These are phyloP conservation scores for Helicoverpa zea DNA, from an alignment of 1,140 invertebrate genomes.

Conservation along the genomic window DNA sequence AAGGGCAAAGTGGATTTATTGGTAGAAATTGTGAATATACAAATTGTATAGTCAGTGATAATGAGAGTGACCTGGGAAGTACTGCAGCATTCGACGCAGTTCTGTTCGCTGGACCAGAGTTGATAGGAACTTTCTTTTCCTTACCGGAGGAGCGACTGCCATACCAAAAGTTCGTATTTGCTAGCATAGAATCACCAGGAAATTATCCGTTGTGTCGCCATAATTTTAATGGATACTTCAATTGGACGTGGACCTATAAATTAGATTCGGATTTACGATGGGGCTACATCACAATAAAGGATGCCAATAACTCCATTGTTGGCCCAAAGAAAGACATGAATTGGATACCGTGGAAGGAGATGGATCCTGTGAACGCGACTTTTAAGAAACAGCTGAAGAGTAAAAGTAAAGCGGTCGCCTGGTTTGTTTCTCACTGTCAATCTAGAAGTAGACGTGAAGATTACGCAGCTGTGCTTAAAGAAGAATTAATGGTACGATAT, in stretches of 20 bases:
- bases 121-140: slow-evolving; percentile 55
- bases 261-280: slow-evolving; percentile 89
- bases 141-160: slow-evolving; percentile 58
- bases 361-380: slow-evolving; percentile 63
- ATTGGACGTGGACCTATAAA: slow-evolving; percentile 90
- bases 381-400: slow-evolving; percentile 64
- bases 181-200: slow-evolving; percentile 72
- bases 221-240: slow-evolving; percentile 83
- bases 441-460: slow-evolving; percentile 60
- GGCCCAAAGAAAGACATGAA: slow-evolving; percentile 71
- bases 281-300: slow-evolving; percentile 81
- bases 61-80: slow-evolving; percentile 57
- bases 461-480: slow-evolving; percentile 54
- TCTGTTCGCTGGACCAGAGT: slow-evolving; percentile 67
- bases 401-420: slow-evolving; percentile 65
- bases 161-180: slow-evolving; percentile 79
- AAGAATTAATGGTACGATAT: slow-evolving; percentile 51
- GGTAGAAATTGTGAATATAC: slow-evolving; percentile 62
- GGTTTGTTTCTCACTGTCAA: slow-evolving; percentile 70
- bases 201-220: slow-evolving; percentile 68
- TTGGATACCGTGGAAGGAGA: slow-evolving; percentile 64
- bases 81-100: slow-evolving; percentile 68
- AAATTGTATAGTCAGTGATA: slow-evolving; percentile 69
- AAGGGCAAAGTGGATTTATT: slow-evolving; percentile 62
- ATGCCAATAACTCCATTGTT: slow-evolving; percentile 64